Percentiles rank a stretch among this genome's conserved stretches.
phyloP scores from a whole-genome alignment of 2,797 vertebrate species.

The Notolabrus celidotus region DNA sequence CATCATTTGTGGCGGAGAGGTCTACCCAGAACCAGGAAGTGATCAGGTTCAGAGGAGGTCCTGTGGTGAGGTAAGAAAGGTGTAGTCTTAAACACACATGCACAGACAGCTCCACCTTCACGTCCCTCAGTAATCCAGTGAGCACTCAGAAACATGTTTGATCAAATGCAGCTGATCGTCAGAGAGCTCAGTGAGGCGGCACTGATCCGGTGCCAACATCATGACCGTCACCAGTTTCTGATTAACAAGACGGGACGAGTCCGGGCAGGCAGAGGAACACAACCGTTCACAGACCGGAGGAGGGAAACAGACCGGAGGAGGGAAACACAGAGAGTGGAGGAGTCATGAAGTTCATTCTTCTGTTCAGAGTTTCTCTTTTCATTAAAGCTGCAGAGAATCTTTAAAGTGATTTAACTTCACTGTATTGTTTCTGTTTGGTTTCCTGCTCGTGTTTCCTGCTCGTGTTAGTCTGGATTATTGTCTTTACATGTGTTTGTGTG shows the following conservation, averaged over 20 bases:
- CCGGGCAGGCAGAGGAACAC: neutral
- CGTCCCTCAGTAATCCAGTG: neutral
- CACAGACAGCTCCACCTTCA: neutral
- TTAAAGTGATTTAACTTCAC: neutral
- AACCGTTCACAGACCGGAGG: neutral
- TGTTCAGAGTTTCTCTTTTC: neutral
- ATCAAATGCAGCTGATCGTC: slow-evolving; percentile 3
- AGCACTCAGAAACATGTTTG: slow-evolving; percentile 20
- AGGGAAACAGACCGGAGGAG: too few relatives aligned
- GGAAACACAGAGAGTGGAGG: neutral
- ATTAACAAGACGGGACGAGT: slow-evolving; percentile 30
- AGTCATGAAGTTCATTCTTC: neutral
- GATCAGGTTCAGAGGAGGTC: neutral
- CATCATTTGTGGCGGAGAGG: neutral
- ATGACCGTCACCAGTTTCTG: slow-evolving; percentile 23
- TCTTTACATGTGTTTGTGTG: too few relatives aligned
- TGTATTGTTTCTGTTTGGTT: neutral
- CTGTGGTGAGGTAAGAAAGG: too few relatives aligned
- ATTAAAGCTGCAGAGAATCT: neutral
- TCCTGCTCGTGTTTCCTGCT: neutral
- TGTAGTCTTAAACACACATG: neutral
- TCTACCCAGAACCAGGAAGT: slow-evolving; percentile 9
- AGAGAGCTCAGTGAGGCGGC: neutral
- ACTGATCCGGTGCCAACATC: neutral
- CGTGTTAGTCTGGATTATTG: too few relatives aligned